Evolutionary conservation across 2,797 vertebrate genomes (phyloP).

Genomic region (Schizopygopsis pylzovi): DNA sequence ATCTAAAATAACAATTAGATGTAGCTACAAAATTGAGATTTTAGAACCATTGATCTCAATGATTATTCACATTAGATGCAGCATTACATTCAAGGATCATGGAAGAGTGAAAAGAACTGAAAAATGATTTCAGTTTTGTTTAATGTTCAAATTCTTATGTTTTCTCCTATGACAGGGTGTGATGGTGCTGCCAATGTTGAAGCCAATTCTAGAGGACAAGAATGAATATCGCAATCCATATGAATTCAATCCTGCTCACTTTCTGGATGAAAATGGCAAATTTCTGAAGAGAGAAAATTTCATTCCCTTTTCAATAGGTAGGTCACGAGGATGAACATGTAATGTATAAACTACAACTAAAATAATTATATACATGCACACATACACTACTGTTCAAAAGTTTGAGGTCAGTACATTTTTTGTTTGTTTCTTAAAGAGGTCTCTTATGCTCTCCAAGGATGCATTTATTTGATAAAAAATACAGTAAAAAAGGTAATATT

Average conservation of each 20-base stretch:
- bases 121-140: neutral
- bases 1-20: no score
- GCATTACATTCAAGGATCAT: neutral
- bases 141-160: neutral
- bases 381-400: neutral
- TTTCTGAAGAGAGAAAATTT: conserved; percentile 61
- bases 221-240: conserved; percentile 50
- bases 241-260: conserved; percentile 60
- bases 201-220: conserved; percentile 53
- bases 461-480: neutral
- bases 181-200: conserved; percentile 57
- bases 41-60: neutral
- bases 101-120: neutral
- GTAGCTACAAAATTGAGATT: no score
- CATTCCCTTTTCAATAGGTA: conserved; percentile 62
- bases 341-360: neutral
- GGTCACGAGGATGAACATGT: neutral
- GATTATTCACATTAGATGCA: neutral
- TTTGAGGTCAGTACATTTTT: neutral
- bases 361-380: neutral
- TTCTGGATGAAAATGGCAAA: conserved; percentile 60
- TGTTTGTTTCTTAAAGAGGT: neutral
- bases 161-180: conserved; percentile 40
- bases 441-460: neutral
- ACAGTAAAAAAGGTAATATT: neutral